Base-by-base conservation (phyloP, 2,888 invertebrate species). In the Abscondita cerata region DNA sequence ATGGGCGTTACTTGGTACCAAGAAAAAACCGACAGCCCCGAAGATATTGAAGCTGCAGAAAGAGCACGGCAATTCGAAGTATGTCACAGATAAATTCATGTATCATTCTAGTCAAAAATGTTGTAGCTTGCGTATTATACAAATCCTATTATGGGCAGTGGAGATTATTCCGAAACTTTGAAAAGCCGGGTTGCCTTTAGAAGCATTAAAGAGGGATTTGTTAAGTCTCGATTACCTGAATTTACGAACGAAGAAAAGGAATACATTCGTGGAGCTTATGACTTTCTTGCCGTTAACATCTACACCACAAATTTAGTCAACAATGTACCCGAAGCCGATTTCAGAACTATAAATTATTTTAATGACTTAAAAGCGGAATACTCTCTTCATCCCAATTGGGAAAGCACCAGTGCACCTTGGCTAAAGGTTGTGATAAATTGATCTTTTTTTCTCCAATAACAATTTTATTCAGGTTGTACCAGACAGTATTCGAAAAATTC, bases 1-100 rank as follows among this genome's bases (percentile, higher is more conserved):
- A 67, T 87, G 52, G 87, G 87, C 71, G 83, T 84, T 0, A 83
- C 84, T 41, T 88, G 86, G 85, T 85, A 84, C 15, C 85, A 87
- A 73, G 86, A 89, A 0, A 83, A 83, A 53, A 80, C 83, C 0
- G 72, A 76, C 0, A 81, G 80, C 52, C 88, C 89, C 72, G 81
- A 80, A 44, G 82, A 89, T 73, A 81, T 81, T 40, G 83, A 84
- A 68, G 89, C 89, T 5, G 86, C 86, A 0, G 85, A 89, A 66
- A 76, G 81, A 70, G 83, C 82, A 68, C 75, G 82, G 40, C 82
- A 84, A 70, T 85, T 86, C 80, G 80, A 81, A 70, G 86, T 86
- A 68, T 75, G 81, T n/a, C n/a, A n/a, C n/a, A n/a, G n/a, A 78
- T 25, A 25, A 25, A 2, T 4, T 25, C 6, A 25, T 25, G 25